Evolutionary conservation across 2,888 invertebrate species (phyloP).

Genomic region (Apantesis nais): DNA sequence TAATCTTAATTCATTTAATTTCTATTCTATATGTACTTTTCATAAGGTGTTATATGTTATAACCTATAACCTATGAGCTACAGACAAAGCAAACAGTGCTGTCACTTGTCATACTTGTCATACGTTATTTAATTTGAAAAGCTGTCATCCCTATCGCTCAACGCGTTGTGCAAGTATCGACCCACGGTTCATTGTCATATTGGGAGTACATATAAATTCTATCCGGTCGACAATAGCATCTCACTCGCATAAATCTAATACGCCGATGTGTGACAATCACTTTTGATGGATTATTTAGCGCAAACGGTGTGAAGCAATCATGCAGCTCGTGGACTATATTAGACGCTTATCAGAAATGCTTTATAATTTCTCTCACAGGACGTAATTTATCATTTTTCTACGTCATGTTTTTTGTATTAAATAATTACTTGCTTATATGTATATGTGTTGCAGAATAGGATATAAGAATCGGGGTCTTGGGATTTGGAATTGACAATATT

Average conservation of each 20-base stretch:
- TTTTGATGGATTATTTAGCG: conserved; percentile 39
- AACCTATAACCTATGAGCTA: neutral
- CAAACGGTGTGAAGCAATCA: conserved; percentile 31
- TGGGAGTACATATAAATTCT: conserved; percentile 66
- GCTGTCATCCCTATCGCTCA: conserved; percentile 1
- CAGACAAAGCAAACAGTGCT: neutral
- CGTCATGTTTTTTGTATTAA: no score
- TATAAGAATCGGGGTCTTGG: no score
- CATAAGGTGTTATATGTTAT: neutral
- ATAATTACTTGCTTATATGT: neutral
- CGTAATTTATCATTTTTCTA: neutral
- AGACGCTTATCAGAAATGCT: neutral
- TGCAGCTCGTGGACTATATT: conserved; percentile 13
- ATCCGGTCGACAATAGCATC: conserved; percentile 62
- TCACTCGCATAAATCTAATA: conserved; percentile 61
- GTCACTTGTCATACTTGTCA: neutral
- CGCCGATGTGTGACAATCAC: conserved; percentile 47
- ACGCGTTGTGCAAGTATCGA: conserved; percentile 67
- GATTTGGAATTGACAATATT: no score
- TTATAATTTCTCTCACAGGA: neutral
- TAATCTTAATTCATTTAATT: neutral
- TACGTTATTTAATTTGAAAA: neutral
- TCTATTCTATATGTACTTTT: neutral
- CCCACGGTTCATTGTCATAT: conserved; percentile 77
- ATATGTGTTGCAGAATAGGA: no score